Percentiles rank a stretch among this genome's conserved stretches.
These are phyloP conservation scores for Boloria euphrosyne DNA, from an alignment of 2,888 invertebrate genomes.

Conservation along the genomic window DNA sequence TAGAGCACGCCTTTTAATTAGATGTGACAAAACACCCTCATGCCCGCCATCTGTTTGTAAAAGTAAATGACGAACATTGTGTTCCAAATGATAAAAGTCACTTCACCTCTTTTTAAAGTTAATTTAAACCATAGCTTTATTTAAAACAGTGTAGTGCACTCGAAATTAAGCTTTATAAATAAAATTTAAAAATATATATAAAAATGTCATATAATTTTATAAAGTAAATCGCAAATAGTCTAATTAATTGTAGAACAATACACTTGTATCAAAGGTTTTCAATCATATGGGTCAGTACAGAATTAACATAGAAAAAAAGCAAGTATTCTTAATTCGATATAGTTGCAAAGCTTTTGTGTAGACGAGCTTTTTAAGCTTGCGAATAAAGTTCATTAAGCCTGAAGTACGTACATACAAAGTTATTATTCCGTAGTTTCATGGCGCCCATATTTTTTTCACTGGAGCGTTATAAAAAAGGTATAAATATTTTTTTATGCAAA, in stretches of 20 bases:
- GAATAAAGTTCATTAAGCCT: slow-evolving; percentile 31
- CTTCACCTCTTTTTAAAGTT: slow-evolving; percentile 13
- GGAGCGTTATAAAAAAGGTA: not conserved
- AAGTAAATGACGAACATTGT: slow-evolving; percentile 5
- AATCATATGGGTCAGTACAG: not conserved
- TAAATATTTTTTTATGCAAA: not conserved
- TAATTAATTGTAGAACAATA: too few relatives aligned
- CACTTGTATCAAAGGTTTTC: too few relatives aligned
- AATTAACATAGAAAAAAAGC: not conserved
- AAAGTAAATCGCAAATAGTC: too few relatives aligned
- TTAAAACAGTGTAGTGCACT: slow-evolving; percentile 5
- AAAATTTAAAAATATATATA: not conserved
- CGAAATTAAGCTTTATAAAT: not conserved
- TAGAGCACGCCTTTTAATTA: slow-evolving; percentile 2
- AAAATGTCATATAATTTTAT: too few relatives aligned
- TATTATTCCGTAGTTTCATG: slow-evolving; percentile 3
- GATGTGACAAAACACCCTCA: not conserved
- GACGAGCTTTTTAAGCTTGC: slow-evolving; percentile 25
- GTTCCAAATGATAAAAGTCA: not conserved
- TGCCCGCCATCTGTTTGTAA: not conserved
- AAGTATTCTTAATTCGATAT: slow-evolving; percentile 7
- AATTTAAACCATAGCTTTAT: slow-evolving; percentile 9
- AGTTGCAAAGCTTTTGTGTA: slow-evolving; percentile 15
- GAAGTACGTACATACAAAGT: slow-evolving; percentile 13
- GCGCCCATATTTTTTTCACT: not conserved